phyloP scores from a whole-genome alignment of 1,140 invertebrate genomes.

The Camponotus vicinus region DNA sequence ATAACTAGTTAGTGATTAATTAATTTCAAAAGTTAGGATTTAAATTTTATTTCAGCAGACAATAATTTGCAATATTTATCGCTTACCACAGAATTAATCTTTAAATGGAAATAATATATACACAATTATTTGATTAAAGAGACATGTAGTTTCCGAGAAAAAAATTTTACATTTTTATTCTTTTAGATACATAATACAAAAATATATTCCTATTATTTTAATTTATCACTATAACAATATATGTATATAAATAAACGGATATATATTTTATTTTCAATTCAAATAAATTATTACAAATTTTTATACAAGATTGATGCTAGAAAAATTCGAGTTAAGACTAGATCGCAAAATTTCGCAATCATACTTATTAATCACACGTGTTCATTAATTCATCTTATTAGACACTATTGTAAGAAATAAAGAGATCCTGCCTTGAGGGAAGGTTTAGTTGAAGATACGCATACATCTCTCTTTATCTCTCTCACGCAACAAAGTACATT shows the following conservation, averaged over 20 bases:
- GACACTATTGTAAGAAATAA: background rate
- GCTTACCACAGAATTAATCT: background rate
- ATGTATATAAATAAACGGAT: too few relatives aligned
- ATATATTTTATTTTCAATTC: too few relatives aligned
- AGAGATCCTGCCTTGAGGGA: background rate
- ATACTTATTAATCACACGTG: background rate
- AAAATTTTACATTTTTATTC: too few relatives aligned
- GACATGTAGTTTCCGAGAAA: background rate
- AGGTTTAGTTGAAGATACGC: conserved; percentile 27
- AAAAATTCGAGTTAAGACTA: background rate
- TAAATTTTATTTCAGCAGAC: background rate
- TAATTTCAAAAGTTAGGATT: background rate
- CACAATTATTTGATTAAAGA: background rate
- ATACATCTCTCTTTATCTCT: background rate
- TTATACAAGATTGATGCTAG: too few relatives aligned
- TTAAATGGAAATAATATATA: background rate
- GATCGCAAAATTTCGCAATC: background rate
- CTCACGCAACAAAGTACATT: background rate
- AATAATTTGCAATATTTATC: conserved; percentile 2
- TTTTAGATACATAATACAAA: too few relatives aligned
- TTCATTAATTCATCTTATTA: conserved; percentile 14
- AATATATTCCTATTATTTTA: too few relatives aligned
- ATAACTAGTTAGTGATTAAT: conserved; percentile 36
- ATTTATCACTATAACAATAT: too few relatives aligned
- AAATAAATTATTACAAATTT: too few relatives aligned